Percentiles rank a stretch among this genome's conserved stretches.
phyloP scores from a whole-genome alignment of 2,797 vertebrate species.

The Ispidina lecontei region DNA sequence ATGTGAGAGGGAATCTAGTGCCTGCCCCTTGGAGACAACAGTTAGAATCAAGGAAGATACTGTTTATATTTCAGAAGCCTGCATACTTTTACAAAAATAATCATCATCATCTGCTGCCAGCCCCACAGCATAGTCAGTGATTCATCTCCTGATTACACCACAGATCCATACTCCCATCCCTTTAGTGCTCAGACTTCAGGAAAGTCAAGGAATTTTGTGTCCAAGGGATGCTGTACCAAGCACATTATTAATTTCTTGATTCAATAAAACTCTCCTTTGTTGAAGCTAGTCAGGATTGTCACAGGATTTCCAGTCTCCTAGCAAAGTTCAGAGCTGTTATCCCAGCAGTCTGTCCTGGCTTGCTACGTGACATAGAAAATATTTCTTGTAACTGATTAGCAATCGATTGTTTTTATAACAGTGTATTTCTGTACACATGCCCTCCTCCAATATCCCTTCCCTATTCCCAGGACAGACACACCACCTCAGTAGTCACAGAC shows the following conservation, averaged over 20 bases:
- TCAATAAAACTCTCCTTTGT: background rate
- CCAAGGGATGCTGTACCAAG: background rate
- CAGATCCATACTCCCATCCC: background rate
- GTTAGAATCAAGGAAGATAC: background rate
- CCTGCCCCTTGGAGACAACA: background rate
- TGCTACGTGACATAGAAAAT: background rate
- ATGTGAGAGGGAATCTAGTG: background rate
- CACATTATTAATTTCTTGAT: background rate
- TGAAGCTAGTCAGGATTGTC: background rate
- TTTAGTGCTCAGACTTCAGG: background rate
- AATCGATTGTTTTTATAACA: conserved; percentile 22
- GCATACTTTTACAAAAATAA: background rate
- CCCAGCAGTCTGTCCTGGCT: background rate
- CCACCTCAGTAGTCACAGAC: conserved; percentile 44
- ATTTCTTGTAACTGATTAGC: conserved; percentile 13
- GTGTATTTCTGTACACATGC: background rate
- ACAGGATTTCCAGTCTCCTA: background rate
- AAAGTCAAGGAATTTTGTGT: background rate
- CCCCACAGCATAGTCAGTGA: background rate
- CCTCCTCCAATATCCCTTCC: background rate
- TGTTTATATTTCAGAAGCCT: background rate
- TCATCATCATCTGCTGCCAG: background rate
- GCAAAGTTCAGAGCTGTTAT: background rate
- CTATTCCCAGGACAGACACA: conserved; percentile 42
- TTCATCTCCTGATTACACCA: background rate